These are phyloP conservation scores for Apodemia hepburni DNA, from an alignment of 2,888 invertebrate species.

Conservation along the genomic window DNA sequence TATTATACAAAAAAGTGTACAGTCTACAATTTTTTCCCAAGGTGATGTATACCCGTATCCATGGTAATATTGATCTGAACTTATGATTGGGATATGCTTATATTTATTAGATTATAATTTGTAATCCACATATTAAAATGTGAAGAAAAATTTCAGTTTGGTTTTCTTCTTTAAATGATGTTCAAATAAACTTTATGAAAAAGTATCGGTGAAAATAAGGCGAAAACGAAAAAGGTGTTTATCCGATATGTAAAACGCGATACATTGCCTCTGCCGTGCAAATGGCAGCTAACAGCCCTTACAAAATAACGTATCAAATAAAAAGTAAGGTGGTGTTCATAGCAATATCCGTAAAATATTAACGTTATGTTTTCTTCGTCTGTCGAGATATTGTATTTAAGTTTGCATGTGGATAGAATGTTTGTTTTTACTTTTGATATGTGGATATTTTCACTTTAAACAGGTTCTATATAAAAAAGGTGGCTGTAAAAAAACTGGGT, in stretches of 20 bases:
- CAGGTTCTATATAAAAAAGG: background rate
- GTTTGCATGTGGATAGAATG: background rate
- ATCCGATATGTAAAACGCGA: conserved; percentile 27
- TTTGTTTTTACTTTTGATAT: conserved; percentile 1
- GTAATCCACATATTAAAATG: no score
- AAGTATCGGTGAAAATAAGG: conserved; percentile 11
- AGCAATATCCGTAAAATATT: conserved; percentile 14
- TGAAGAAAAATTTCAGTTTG: no score
- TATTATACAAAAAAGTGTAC: no score
- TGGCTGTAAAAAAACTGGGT: no score
- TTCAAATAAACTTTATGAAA: conserved; percentile 22
- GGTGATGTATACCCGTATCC: no score
- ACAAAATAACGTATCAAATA: conserved; percentile 29
- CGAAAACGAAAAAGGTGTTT: conserved; percentile 18
- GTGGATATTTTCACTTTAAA: background rate
- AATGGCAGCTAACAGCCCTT: conserved; percentile 34
- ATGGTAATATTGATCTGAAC: no score
- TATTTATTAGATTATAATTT: no score
- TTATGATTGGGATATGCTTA: no score
- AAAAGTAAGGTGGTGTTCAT: conserved; percentile 21
- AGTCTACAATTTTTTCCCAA: no score
- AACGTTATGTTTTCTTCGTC: conserved; percentile 6
- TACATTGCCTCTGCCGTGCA: conserved; percentile 32
- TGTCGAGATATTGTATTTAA: conserved; percentile 10
- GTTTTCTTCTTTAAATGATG: conserved; percentile 11